A percentile compares a stretch with the other conserved stretches of the same genome.
These are phyloP conservation scores for Ladona fulva DNA, from an alignment of 1,140 invertebrate species.

Conservation along the genomic window DNA sequence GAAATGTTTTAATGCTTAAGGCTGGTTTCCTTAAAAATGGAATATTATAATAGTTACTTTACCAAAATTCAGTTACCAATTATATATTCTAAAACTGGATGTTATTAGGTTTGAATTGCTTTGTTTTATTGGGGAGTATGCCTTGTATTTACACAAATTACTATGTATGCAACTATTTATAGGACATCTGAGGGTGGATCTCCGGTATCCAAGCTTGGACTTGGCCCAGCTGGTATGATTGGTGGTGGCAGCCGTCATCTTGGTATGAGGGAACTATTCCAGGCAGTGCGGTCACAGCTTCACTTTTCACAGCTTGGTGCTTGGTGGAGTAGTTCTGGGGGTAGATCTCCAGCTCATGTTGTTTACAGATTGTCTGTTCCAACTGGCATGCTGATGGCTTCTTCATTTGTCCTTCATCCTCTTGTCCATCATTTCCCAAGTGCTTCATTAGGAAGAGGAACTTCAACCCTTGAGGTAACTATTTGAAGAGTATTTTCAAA, in stretches of 20 bases:
- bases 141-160: too few relatives aligned
- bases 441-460: constrained; percentile 46
- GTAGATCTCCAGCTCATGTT: constrained; percentile 44
- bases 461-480: background rate
- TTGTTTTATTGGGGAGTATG: too few relatives aligned
- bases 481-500: background rate
- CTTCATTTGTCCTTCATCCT: constrained; percentile 55
- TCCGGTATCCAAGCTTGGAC: background rate
- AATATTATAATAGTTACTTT: too few relatives aligned
- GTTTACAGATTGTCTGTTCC: constrained; percentile 46
- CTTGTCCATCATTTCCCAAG: constrained; percentile 76
- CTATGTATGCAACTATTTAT: background rate
- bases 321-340: constrained; percentile 56
- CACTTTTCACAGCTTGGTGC: constrained; percentile 93
- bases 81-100: too few relatives aligned
- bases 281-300: constrained; percentile 89
- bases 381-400: constrained; percentile 41
- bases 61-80: too few relatives aligned
- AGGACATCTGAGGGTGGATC: background rate
- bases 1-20: too few relatives aligned
- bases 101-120: too few relatives aligned
- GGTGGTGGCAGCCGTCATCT: constrained; percentile 31
- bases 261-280: constrained; percentile 64
- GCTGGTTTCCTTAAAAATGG: too few relatives aligned
- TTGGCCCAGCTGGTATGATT: constrained; percentile 16